phyloP scores from a whole-genome alignment of 2,888 invertebrate species.

The Lottia gigantea region DNA sequence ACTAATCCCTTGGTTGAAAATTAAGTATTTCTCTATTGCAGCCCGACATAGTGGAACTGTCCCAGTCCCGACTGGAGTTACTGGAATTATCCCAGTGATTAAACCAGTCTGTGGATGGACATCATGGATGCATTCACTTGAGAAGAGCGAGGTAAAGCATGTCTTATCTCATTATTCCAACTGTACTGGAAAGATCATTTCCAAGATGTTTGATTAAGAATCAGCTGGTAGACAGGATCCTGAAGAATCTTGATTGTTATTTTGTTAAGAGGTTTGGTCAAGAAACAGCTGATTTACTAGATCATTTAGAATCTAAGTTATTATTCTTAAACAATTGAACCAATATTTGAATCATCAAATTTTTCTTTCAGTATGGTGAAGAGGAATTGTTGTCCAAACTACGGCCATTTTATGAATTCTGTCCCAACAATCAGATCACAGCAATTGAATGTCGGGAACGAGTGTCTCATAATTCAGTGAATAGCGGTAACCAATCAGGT shows the following conservation, averaged over 20 bases:
- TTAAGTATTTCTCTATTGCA: neutral
- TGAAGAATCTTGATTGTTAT: too few species aligned
- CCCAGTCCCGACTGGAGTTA: slow-evolving; percentile 28
- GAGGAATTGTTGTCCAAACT: slow-evolving; percentile 53
- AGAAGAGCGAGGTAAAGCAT: too few species aligned
- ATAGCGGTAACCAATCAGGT: slow-evolving; percentile 18
- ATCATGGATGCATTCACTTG: slow-evolving; percentile 76
- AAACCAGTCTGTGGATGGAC: slow-evolving; percentile 79
- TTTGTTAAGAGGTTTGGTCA: too few species aligned
- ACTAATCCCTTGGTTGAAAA: too few species aligned
- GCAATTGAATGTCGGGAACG: slow-evolving; percentile 49
- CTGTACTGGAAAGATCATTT: too few species aligned
- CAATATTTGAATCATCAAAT: too few species aligned
- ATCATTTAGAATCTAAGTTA: too few species aligned
- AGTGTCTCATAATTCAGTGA: slow-evolving; percentile 28
- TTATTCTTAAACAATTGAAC: too few species aligned
- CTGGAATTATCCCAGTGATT: slow-evolving; percentile 24
- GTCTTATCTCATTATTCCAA: too few species aligned
- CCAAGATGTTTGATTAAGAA: too few species aligned
- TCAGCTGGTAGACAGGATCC: too few species aligned
- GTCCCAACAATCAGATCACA: slow-evolving; percentile 51
- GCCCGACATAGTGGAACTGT: slow-evolving; percentile 23
- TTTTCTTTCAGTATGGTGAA: slow-evolving; percentile 44
- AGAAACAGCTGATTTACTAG: too few species aligned
- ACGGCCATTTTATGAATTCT: slow-evolving; percentile 39